phyloP scores from a whole-genome alignment of 2,888 invertebrate genomes.

The Nemapogon koenigi region DNA sequence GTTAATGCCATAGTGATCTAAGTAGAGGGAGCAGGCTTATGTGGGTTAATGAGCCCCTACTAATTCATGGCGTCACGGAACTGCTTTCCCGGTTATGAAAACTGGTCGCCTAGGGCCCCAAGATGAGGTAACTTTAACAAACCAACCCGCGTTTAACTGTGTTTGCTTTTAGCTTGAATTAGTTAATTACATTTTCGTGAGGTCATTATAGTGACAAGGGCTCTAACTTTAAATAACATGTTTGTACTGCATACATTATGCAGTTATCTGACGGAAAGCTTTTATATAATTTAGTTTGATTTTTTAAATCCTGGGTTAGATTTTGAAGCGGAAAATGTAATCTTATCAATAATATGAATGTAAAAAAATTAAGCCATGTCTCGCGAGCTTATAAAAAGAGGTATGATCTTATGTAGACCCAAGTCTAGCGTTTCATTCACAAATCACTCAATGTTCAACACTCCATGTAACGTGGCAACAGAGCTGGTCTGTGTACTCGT shows the following conservation, averaged over 20 bases:
- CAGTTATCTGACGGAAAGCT: too few species aligned
- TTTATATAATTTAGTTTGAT: too few species aligned
- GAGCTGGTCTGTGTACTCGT: too few species aligned
- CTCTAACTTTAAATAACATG: not conserved
- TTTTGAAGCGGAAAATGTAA: too few species aligned
- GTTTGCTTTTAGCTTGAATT: not conserved
- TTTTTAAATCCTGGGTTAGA: too few species aligned
- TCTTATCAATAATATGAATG: too few species aligned
- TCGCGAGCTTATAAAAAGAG: too few species aligned
- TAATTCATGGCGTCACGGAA: constrained; percentile 50
- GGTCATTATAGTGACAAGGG: not conserved
- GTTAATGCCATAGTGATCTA: constrained; percentile 48
- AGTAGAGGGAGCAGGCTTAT: constrained; percentile 31
- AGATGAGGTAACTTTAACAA: constrained; percentile 9
- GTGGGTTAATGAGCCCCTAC: constrained; percentile 54
- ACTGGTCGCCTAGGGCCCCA: constrained; percentile 7
- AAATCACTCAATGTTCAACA: too few species aligned
- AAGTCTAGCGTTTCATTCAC: too few species aligned
- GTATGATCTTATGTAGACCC: too few species aligned
- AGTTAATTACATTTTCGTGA: not conserved
- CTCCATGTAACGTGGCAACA: too few species aligned
- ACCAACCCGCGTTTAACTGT: not conserved
- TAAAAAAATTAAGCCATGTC: too few species aligned
- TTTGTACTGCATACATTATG: not conserved
- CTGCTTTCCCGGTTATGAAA: constrained; percentile 34